Percentiles rank a stretch among this genome's conserved stretches.
Evolutionary conservation across 2,888 invertebrate genomes (phyloP).

Genomic region (Bembecia ichneumoniformis): DNA sequence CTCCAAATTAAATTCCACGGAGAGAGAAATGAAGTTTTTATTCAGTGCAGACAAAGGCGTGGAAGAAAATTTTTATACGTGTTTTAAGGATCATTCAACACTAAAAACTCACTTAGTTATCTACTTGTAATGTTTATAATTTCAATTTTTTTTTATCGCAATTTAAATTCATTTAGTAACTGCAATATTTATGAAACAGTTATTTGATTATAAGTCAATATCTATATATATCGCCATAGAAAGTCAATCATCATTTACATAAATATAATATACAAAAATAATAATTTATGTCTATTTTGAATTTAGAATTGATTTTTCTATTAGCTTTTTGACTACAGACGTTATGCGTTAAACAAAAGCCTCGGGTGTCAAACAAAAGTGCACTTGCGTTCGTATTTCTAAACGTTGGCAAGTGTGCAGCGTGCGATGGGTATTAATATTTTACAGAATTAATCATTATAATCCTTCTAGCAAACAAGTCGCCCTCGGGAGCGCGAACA

Average conservation of each 20-base stretch:
- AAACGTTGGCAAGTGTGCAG: slow-evolving; percentile 56
- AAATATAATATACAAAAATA: too few species aligned
- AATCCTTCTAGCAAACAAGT: slow-evolving; percentile 71
- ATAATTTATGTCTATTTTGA: too few species aligned
- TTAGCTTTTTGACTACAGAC: slow-evolving; percentile 17
- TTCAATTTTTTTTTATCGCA: too few species aligned
- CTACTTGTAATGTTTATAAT: too few species aligned
- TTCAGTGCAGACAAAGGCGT: slow-evolving; percentile 51
- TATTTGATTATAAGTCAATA: too few species aligned
- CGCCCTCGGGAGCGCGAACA: slow-evolving; percentile 64
- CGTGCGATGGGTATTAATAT: slow-evolving; percentile 68
- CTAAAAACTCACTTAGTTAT: too few species aligned
- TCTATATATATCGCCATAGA: too few species aligned
- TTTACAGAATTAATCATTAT: slow-evolving; percentile 72
- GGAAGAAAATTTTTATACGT: slow-evolving; percentile 41
- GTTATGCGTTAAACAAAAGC: slow-evolving; percentile 12
- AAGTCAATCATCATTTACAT: too few species aligned
- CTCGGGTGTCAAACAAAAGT: slow-evolving; percentile 32
- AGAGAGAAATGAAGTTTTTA: slow-evolving; percentile 70
- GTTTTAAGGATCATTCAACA: slow-evolving; percentile 18
- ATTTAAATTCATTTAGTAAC: too few species aligned
- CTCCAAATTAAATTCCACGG: slow-evolving; percentile 71
- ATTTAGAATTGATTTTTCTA: slow-evolving; percentile 9
- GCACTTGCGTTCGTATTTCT: slow-evolving; percentile 52
- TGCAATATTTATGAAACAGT: too few species aligned